A percentile compares a stretch with the other conserved stretches of the same genome.
Conservation (phyloP, 2,113 vertebrate species). For the Jaculus jaculus region DNA sequence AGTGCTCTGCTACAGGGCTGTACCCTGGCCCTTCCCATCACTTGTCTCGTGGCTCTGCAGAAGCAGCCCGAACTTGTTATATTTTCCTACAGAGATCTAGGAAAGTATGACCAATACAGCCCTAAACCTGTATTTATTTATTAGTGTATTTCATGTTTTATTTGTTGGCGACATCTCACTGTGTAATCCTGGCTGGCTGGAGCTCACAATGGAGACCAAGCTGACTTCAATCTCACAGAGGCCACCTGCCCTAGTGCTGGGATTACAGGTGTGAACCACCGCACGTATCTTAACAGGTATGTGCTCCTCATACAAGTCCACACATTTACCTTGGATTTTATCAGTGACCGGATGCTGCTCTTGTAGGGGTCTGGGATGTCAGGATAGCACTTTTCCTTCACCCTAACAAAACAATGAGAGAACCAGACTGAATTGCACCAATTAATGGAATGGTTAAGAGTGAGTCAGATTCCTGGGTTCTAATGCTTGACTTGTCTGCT, state of each 20-base stretch:
- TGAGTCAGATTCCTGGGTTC: neutral
- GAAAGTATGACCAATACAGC: neutral
- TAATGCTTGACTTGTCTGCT: neutral
- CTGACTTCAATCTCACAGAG: neutral
- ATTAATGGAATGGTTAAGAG: neutral
- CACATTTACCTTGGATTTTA: slow-evolving; percentile 80
- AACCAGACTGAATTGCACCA: neutral
- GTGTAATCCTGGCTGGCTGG: neutral
- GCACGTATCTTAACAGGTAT: rapidly evolving
- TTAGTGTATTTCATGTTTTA: rapidly evolving
- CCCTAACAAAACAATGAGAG: slow-evolving; percentile 69
- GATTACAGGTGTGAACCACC: neutral
- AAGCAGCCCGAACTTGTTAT: neutral
- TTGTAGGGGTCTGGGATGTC: slow-evolving; percentile 84
- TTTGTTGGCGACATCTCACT: neutral
- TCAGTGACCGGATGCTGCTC: slow-evolving; percentile 82
- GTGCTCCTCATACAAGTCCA: no score
- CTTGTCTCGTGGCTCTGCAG: neutral
- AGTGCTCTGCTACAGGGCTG: neutral
- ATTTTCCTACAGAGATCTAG: neutral
- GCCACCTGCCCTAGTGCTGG: neutral
- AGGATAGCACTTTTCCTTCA: slow-evolving; percentile 84
- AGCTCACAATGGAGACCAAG: neutral
- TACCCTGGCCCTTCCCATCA: neutral
- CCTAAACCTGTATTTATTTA: neutral